Percentiles rank a stretch among this genome's conserved stretches.
These are phyloP conservation scores for Bombus picipes DNA, from an alignment of 1,140 invertebrate species.

Conservation along the genomic window DNA sequence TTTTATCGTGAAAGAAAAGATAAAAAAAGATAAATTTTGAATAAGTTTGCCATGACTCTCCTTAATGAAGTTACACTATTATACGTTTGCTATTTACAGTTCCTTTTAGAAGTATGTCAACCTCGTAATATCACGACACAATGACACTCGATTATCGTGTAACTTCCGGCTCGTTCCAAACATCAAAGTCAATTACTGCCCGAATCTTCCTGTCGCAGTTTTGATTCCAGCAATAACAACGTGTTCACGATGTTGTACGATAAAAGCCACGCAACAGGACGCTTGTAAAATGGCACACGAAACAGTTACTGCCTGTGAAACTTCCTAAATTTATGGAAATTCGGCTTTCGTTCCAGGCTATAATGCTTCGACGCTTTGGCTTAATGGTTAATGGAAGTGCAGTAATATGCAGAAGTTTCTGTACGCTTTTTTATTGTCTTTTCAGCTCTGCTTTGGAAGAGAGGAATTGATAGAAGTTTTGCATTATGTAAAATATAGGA, in stretches of 20 bases:
- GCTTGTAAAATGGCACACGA: constrained; percentile 29
- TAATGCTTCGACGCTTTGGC: background rate
- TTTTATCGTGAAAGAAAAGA: background rate
- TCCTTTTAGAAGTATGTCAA: too few species aligned
- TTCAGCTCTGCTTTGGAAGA: background rate
- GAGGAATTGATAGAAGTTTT: background rate
- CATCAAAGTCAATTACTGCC: constrained; percentile 4
- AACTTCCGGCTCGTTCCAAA: constrained; percentile 10
- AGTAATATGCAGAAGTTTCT: background rate
- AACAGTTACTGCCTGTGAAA: background rate
- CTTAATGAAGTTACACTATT: background rate
- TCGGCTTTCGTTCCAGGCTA: background rate
- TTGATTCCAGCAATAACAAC: constrained; percentile 4
- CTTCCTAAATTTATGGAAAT: constrained; percentile 22
- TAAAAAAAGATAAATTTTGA: background rate
- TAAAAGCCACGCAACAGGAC: background rate
- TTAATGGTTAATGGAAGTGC: background rate
- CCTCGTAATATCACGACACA: background rate
- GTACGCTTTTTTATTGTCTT: constrained; percentile 6
- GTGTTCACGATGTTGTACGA: background rate
- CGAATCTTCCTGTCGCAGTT: background rate
- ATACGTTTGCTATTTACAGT: constrained; percentile 1
- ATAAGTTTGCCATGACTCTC: background rate
- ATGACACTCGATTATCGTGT: background rate
- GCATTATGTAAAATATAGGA: too few species aligned